phyloP scores from a whole-genome alignment of 2,113 vertebrate genomes.

The Sturnus vulgaris region DNA sequence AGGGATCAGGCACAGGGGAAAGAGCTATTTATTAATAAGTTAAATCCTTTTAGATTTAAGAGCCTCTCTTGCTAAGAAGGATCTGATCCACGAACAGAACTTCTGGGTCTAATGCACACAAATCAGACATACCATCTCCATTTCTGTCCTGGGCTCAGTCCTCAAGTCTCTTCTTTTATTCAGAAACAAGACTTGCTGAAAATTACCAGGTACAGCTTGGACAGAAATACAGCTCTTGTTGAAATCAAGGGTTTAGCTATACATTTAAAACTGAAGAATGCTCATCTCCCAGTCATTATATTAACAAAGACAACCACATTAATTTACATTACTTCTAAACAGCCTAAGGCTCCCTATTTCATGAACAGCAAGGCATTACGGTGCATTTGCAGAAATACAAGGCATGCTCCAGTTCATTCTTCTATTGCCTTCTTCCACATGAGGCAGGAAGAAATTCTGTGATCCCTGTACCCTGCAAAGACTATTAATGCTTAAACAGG shows the following conservation, averaged over 20 bases:
- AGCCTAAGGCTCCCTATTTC: background rate
- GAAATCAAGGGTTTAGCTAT: background rate
- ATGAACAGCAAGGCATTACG: background rate
- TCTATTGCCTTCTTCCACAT: background rate
- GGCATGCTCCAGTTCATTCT: background rate
- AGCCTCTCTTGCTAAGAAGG: background rate
- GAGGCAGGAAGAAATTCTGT: background rate
- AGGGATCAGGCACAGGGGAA: conserved; percentile 30
- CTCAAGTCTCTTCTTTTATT: background rate
- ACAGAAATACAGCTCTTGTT: background rate
- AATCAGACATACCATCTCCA: background rate
- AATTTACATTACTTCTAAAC: background rate
- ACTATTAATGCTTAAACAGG: background rate
- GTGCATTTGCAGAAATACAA: background rate
- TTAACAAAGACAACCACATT: background rate
- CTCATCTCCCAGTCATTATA: background rate
- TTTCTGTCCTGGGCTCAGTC: background rate
- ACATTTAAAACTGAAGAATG: background rate
- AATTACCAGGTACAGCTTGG: background rate
- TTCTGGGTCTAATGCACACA: background rate
- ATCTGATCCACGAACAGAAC: background rate
- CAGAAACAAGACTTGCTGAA: background rate
- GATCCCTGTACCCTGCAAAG: background rate
- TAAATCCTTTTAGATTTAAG: conserved; percentile 37
- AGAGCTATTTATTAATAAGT: conserved; percentile 53